Conservation (phyloP, 2,797 vertebrate species). For the Anabacerthia variegaticeps region DNA sequence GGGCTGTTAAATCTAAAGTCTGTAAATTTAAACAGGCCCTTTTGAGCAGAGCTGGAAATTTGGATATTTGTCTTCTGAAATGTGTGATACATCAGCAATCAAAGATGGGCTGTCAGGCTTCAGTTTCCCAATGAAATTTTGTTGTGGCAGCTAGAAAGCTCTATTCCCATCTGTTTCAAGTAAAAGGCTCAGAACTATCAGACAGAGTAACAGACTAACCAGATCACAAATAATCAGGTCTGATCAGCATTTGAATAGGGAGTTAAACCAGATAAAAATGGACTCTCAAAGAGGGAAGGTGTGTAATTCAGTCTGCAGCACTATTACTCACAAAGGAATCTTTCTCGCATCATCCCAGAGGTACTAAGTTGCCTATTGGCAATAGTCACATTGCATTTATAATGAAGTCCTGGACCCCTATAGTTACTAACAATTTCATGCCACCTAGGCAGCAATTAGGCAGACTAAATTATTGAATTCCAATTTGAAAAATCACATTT, state of each 20-base stretch:
- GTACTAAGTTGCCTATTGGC: neutral
- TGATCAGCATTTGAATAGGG: neutral
- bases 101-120: neutral
- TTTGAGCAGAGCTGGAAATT: neutral
- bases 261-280: neutral
- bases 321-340: neutral
- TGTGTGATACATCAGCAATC: neutral
- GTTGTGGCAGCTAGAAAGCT: neutral
- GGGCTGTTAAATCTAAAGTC: neutral
- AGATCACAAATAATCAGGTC: neutral
- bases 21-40: neutral
- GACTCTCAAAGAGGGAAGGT: neutral
- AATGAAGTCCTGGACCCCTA: neutral
- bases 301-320: neutral
- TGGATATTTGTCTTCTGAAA: neutral
- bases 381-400: neutral
- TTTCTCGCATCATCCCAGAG: neutral
- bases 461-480: neutral
- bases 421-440: neutral
- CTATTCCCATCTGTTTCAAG: neutral
- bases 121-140: neutral
- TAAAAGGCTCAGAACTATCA: neutral
- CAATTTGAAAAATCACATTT: slow-evolving; percentile 5
- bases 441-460: neutral
- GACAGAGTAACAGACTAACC: neutral